A percentile compares a stretch with the other conserved stretches of the same genome.
These are phyloP conservation scores for Sitodiplosis mosellana DNA, from an alignment of 1,140 invertebrate species.

Conservation along the genomic window DNA sequence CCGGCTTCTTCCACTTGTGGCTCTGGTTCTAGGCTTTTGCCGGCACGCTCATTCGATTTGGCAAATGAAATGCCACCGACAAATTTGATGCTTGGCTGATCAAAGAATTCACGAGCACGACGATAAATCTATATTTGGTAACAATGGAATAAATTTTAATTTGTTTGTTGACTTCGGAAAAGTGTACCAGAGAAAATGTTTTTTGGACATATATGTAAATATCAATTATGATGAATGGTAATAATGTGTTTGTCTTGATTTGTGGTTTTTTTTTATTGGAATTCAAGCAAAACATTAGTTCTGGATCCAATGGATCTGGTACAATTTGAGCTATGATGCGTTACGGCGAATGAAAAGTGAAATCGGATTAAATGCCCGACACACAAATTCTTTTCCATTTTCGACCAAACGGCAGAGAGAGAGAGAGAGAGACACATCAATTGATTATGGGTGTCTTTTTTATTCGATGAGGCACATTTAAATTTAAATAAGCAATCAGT, in stretches of 20 bases:
- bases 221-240: neutral
- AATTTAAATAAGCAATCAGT: too few species aligned
- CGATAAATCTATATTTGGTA: constrained; percentile 28
- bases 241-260: neutral
- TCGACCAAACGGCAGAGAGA: too few species aligned
- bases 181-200: too few species aligned
- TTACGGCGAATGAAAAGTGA: neutral
- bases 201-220: neutral
- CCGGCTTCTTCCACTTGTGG: constrained; percentile 28
- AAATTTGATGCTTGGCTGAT: constrained; percentile 34
- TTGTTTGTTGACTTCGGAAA: neutral
- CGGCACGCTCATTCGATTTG: constrained; percentile 26
- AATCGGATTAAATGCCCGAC: neutral
- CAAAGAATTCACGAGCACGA: constrained; percentile 38
- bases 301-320: too few species aligned
- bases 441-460: neutral
- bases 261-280: neutral
- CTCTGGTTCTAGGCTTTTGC: constrained; percentile 22
- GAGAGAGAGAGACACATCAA: too few species aligned
- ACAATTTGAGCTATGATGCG: too few species aligned
- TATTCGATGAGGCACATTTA: too few species aligned
- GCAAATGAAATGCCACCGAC: constrained; percentile 35
- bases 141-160: constrained; percentile 1
- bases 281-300: too few species aligned
- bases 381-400: neutral